Conservation (phyloP, 2,888 invertebrate genomes). For the Platycheirus albimanus region DNA sequence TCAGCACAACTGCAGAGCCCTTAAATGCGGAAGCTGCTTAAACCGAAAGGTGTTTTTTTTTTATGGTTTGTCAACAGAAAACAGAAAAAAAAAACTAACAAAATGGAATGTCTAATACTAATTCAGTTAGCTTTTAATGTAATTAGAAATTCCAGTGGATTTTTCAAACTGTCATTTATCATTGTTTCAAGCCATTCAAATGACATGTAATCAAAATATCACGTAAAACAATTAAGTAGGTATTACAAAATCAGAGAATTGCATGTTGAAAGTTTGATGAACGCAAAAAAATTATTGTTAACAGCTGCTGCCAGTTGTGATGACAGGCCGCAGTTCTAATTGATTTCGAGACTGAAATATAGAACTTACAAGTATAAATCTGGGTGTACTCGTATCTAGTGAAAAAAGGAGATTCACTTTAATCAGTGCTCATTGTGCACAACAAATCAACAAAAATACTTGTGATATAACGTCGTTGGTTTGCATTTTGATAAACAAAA, state of each 20-base stretch:
- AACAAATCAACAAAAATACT: no score
- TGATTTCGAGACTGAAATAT: conserved; percentile 28
- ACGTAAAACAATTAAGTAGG: conserved; percentile 60
- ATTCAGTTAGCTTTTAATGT: conserved; percentile 22
- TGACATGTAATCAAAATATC: conserved; percentile 57
- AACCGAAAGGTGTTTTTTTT: conserved; percentile 10
- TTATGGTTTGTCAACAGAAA: conserved; percentile 20
- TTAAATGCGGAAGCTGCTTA: conserved; percentile 40
- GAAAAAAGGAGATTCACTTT: conserved; percentile 23
- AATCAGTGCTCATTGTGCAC: conserved; percentile 12
- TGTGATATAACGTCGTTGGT: no score
- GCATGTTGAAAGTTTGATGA: conserved; percentile 52
- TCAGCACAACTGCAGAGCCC: conserved; percentile 5
- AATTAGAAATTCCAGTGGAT: conserved; percentile 51
- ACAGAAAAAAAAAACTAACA: conserved; percentile 13
- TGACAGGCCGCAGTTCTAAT: conserved; percentile 20
- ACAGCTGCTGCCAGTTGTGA: conserved; percentile 8
- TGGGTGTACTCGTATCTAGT: background rate
- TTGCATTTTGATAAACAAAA: no score
- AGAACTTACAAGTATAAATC: background rate
- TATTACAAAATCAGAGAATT: no score
- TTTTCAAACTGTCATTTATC: conserved; percentile 50
- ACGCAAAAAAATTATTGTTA: conserved; percentile 40
- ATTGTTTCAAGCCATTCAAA: conserved; percentile 45
- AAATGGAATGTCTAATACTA: conserved; percentile 31